These are phyloP conservation scores for Oligia strigilis DNA, from an alignment of 2,888 invertebrate genomes.

Conservation along the genomic window DNA sequence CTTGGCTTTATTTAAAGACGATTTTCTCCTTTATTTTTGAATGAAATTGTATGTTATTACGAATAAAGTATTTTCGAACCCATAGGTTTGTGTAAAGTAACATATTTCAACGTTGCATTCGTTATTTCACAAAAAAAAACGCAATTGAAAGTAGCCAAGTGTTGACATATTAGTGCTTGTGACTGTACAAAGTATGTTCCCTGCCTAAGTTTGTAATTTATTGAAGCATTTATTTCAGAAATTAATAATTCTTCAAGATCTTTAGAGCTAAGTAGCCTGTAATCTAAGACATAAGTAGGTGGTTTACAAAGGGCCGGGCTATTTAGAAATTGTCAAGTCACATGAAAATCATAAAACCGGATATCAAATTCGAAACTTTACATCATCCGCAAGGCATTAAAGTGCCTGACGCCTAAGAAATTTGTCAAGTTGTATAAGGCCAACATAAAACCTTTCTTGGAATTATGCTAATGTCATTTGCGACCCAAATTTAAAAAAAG, in stretches of 20 bases:
- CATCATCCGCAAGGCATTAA: no score
- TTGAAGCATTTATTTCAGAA: not conserved
- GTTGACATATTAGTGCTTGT: no score
- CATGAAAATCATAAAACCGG: not conserved
- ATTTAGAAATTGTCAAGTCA: conserved; percentile 6
- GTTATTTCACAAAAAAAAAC: no score
- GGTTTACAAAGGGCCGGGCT: not conserved
- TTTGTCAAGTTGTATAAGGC: no score
- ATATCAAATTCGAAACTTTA: no score
- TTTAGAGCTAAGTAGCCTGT: not conserved
- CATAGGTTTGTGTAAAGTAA: no score
- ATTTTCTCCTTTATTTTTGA: no score
- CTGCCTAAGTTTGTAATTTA: not conserved
- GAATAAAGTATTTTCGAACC: no score
- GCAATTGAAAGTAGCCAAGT: no score
- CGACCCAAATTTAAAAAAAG: not conserved
- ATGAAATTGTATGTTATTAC: no score
- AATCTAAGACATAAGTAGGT: not conserved
- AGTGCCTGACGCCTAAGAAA: not conserved
- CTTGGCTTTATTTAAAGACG: no score
- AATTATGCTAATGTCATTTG: not conserved
- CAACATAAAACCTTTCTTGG: not conserved
- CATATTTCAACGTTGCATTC: no score
- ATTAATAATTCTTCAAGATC: not conserved
- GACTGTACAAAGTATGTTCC: not conserved